These are phyloP conservation scores for Ciconia boyciana DNA, from an alignment of 2,113 vertebrate genomes.

Conservation along the genomic window DNA sequence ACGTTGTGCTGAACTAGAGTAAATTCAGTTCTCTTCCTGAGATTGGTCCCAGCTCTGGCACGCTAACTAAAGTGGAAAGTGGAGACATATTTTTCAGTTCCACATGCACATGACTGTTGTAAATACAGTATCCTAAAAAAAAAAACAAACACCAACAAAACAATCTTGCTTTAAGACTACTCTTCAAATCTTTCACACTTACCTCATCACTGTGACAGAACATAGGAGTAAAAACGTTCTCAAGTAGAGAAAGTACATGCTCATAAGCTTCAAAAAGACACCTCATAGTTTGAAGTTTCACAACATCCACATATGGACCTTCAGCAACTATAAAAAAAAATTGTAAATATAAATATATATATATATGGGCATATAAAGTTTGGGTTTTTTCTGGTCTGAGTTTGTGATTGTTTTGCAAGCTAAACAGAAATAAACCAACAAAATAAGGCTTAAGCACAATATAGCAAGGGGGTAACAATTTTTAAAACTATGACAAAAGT, in stretches of 20 bases:
- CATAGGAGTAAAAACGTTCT: constrained; percentile 94
- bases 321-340: constrained; percentile 78
- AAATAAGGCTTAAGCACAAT: background rate
- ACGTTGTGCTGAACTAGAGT: background rate
- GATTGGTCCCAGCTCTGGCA: background rate
- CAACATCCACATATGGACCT: constrained; percentile 84
- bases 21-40: background rate
- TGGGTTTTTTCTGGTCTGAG: background rate
- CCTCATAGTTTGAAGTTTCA: constrained; percentile 90
- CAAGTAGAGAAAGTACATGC: constrained; percentile 91
- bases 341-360: background rate
- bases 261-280: constrained; percentile 97
- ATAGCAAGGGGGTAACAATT: background rate
- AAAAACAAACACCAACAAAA: background rate
- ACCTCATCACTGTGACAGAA: constrained; percentile 98
- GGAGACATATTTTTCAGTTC: background rate
- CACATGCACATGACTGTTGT: background rate
- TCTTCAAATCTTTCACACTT: background rate
- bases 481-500: background rate
- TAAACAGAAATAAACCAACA: background rate
- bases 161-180: background rate
- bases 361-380: background rate
- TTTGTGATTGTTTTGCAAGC: background rate
- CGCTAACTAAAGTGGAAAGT: background rate
- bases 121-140: background rate